Base-by-base conservation (phyloP, 2,888 invertebrate genomes). In the Cryptocheilus praepositus region DNA sequence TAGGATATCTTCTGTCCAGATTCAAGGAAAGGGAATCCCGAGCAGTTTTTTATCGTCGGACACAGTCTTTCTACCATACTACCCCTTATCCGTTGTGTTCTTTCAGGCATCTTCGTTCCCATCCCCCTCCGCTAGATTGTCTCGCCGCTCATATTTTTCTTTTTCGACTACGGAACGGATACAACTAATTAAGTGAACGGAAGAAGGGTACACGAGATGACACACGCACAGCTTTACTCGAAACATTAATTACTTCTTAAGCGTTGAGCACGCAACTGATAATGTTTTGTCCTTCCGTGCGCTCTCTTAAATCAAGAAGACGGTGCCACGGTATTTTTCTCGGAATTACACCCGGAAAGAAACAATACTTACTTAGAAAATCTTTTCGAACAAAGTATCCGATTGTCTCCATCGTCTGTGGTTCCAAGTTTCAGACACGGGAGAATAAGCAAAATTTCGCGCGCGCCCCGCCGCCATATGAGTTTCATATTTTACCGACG, bases 1-100 rank as follows among this genome's bases (percentile, higher is more conserved):
- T 58, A 63, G 78, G 71, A 75, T 77, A 83, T n/a, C 79, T 85
- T 80, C 80, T 77, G 74, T 80, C 76, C 63, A 52, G 71, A 70
- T 77, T 75, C 73, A 56, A 49, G 65, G 43, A 72, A 64, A 77
- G 73, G 74, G 77, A 83, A 82, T 81, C 78, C 64, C n/a, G 1
- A 1, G 18, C 61, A 43, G 69, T 56, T 74, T 80, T n/a, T 83
- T 79, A 77, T 79, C 72, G 73, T 74, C 58, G 60, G 59, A 49
- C 70, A 62, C 55, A 62, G 68, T 62, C 44, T 56, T 52, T 56
- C 55, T 55, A 43, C 55, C 63, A 22, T 66, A 11, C 36, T 11
- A n/a, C n/a, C n/a, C n/a, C n/a, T n/a, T n/a, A n/a, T n/a, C n/a
- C n/a, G n/a, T n/a, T n/a, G n/a, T n/a, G n/a, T n/a, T n/a, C n/a